Conservation (phyloP, 2,797 vertebrate genomes). For the Pygocentrus nattereri region DNA sequence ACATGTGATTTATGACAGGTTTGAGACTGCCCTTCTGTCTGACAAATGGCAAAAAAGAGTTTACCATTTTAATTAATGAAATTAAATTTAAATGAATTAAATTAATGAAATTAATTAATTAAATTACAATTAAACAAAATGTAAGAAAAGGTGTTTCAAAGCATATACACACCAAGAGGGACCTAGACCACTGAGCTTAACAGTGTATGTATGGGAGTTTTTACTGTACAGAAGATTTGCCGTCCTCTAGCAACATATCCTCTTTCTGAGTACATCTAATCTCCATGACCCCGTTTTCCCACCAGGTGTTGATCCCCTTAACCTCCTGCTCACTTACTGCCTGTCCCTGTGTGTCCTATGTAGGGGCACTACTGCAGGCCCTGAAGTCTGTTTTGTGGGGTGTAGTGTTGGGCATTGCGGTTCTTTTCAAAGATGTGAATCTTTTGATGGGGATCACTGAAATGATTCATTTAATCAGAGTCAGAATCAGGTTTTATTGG, state of each 20-base stretch:
- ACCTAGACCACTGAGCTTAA: not conserved
- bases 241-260: slow-evolving; percentile 56
- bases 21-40: no score
- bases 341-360: slow-evolving; percentile 43
- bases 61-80: no score
- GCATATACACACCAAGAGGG: no score
- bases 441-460: no score
- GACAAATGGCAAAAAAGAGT: no score
- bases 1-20: no score
- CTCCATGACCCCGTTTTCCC: slow-evolving; percentile 72
- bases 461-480: no score
- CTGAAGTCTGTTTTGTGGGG: not conserved
- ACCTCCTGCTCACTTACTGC: slow-evolving; percentile 68
- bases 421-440: no score
- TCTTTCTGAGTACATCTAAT: slow-evolving; percentile 79
- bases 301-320: slow-evolving; percentile 78
- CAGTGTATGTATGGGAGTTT: not conserved
- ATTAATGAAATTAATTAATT: no score
- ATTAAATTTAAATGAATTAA: no score
- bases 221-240: not conserved
- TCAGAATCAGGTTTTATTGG: not conserved
- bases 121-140: no score
- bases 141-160: no score
- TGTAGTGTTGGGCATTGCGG: not conserved
- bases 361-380: not conserved